phyloP scores from a whole-genome alignment of 2,888 invertebrate genomes.

The Dicyrtomina minuta region DNA sequence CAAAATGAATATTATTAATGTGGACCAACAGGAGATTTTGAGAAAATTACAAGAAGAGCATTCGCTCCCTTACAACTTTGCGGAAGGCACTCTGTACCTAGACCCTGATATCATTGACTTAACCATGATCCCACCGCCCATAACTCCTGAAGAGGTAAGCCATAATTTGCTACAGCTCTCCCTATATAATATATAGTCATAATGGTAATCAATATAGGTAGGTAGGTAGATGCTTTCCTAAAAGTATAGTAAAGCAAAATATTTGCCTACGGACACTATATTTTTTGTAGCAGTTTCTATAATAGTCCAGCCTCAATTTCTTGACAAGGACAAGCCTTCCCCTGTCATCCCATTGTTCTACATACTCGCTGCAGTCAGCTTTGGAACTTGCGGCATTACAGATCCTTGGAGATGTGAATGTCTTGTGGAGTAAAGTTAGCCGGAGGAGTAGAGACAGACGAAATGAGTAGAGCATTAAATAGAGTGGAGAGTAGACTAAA shows the following conservation, averaged over 20 bases:
- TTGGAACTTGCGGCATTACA: too few relatives aligned
- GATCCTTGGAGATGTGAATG: too few relatives aligned
- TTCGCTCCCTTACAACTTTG: slow-evolving; percentile 56
- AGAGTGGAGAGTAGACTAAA: background rate
- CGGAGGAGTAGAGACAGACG: background rate
- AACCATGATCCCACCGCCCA: slow-evolving; percentile 81
- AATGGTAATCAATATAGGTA: too few relatives aligned
- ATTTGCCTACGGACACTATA: too few relatives aligned
- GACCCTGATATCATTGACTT: slow-evolving; percentile 88
- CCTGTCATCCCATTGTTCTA: background rate
- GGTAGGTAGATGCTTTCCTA: too few relatives aligned
- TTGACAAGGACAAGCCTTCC: background rate
- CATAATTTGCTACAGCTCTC: too few relatives aligned
- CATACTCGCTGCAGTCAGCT: background rate
- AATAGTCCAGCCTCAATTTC: background rate
- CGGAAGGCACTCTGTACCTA: slow-evolving; percentile 62
- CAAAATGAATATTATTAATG: background rate
- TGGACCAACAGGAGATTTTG: slow-evolving; percentile 54
- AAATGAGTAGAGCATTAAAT: too few relatives aligned
- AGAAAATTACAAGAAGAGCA: slow-evolving; percentile 57
- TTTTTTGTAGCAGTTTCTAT: too few relatives aligned
- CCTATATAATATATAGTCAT: too few relatives aligned
- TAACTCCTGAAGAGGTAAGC: slow-evolving; percentile 74
- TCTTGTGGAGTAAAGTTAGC: background rate
- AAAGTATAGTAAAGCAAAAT: too few relatives aligned